phyloP scores from a whole-genome alignment of 2,888 invertebrate genomes.

The Nephrotoma appendiculata region DNA sequence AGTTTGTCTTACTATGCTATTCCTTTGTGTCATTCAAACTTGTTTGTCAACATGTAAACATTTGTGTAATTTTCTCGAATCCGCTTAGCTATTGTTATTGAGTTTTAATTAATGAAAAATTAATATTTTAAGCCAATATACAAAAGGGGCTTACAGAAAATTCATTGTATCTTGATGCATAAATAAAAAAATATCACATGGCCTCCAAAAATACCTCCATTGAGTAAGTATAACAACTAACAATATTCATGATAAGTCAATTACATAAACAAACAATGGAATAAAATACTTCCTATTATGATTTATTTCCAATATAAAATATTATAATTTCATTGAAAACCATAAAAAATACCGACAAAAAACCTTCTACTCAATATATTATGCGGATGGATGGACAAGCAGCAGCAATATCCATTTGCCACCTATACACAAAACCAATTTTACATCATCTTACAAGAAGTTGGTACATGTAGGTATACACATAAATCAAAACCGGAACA shows the following conservation, averaged over 20 bases:
- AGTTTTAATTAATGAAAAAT: too few relatives aligned
- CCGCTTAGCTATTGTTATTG: too few relatives aligned
- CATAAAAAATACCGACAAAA: background rate
- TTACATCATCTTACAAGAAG: background rate
- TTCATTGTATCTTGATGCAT: too few relatives aligned
- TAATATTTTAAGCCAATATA: too few relatives aligned
- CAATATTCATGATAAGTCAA: background rate
- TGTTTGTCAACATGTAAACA: too few relatives aligned
- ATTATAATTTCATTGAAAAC: background rate
- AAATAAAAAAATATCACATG: too few relatives aligned
- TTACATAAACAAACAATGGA: background rate
- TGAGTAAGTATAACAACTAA: background rate
- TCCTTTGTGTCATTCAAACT: too few relatives aligned
- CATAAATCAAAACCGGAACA: background rate
- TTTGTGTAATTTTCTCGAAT: too few relatives aligned
- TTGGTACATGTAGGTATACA: background rate
- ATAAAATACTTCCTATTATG: background rate
- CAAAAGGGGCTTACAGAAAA: too few relatives aligned
- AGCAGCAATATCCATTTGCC: background rate
- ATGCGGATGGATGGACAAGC: background rate
- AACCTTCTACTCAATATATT: background rate
- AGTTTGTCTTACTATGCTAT: too few relatives aligned
- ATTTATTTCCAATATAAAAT: background rate
- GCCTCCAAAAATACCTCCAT: background rate
- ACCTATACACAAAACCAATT: background rate